Percentiles rank a stretch among this genome's conserved stretches.
phyloP scores from a whole-genome alignment of 1,140 invertebrate species.

The Heliconius hewitsoni region DNA sequence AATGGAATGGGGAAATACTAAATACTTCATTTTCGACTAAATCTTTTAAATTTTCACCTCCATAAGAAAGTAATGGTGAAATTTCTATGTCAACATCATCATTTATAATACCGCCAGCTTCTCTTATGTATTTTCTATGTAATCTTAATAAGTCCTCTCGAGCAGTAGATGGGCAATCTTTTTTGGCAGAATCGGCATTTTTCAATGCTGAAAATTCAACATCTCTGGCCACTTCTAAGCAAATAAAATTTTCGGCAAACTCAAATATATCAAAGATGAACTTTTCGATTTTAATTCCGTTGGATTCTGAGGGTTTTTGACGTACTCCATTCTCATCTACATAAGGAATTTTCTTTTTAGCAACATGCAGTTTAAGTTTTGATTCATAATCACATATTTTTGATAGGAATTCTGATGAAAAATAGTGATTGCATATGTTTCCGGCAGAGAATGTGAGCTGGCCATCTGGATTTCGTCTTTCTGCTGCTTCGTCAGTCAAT shows the following conservation, averaged over 20 bases:
- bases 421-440: slow-evolving; percentile 99
- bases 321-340: slow-evolving; percentile 88
- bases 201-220: slow-evolving; percentile 99
- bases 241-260: slow-evolving; percentile 94
- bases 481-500: slow-evolving; percentile 92
- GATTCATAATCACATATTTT: slow-evolving; percentile 84
- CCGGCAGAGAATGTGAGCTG: slow-evolving; percentile 95
- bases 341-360: slow-evolving; percentile 98
- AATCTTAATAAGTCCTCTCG: slow-evolving; percentile 89
- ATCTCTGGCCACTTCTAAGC: slow-evolving; percentile 95
- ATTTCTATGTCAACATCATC: slow-evolving; percentile 92
- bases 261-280: slow-evolving; percentile 99
- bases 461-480: slow-evolving; percentile 90
- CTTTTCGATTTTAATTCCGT: slow-evolving; percentile 99
- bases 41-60: slow-evolving; percentile 90
- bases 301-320: slow-evolving; percentile 90
- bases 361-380: slow-evolving; percentile 94
- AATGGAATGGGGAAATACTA: slow-evolving; percentile 83
- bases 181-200: slow-evolving; percentile 92
- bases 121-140: slow-evolving; percentile 91
- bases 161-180: slow-evolving; percentile 95
- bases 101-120: slow-evolving; percentile 90
- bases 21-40: slow-evolving; percentile 86
- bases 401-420: slow-evolving; percentile 92
- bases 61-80: slow-evolving; percentile 94